Base-by-base conservation (phyloP, 2,113 vertebrate genomes). In the Gallinago paraguaiae region DNA sequence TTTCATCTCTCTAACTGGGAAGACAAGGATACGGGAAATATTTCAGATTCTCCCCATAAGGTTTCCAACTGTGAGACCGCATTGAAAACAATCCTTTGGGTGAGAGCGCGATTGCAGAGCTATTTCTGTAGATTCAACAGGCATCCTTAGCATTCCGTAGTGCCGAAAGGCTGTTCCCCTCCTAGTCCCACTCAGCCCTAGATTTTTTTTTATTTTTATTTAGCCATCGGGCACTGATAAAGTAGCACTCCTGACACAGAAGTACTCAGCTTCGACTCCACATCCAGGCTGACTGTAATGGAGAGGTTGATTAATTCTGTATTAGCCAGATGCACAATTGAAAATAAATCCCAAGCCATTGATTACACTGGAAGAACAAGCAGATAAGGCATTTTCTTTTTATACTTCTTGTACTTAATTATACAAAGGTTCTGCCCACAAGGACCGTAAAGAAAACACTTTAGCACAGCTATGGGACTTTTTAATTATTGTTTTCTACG, bases 281-380 rank as follows among this genome's bases (percentile, higher is more conserved):
- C 12, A 82, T 18, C 76, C 80, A 87, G 67, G 37, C 74, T 82
- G 90, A 53, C 54, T 88, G 79, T 39, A 95, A 86, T 7, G 3
- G 86, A 96, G 91, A 88, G 23, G 30, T 19, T 86, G 70, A 92
- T 91, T 72, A 81, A 95, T 93, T 91, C 70, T 84, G 39, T 28
- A 86, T 86, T 70, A 83, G 68, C 25, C 43, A 81, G 67, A 61
- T 24, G 14, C 86, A 92, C 70, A 79, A 86, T 0, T 37, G 43
- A 75, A 91, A 88, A 87, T 69, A 51, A 96, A 91, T 69, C 91
- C 85, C 74, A 70, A 81, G 69, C 53, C 87, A 86, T 53, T 67
- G 91, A 71, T 82, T 45, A n/a, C 19, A n/a, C 0, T 24, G 59
- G 53, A 85, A 84, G 72, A 92, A 95, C 70, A 84, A 94, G 71